Evolutionary conservation across 2,888 invertebrate genomes (phyloP).

Genomic region (Ypsolopha scabrella): DNA sequence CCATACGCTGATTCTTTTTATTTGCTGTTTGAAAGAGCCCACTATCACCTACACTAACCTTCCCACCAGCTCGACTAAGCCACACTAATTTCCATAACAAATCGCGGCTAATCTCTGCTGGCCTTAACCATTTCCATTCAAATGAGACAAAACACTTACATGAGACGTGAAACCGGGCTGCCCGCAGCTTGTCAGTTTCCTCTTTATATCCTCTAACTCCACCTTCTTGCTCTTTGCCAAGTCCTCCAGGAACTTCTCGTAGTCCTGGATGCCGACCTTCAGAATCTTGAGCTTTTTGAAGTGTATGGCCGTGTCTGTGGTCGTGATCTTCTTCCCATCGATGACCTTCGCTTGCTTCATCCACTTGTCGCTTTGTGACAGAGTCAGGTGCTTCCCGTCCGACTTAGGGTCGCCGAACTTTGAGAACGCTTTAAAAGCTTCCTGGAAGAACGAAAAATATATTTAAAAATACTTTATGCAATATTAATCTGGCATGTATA

Average conservation of each 20-base stretch:
- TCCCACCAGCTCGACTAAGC: no score
- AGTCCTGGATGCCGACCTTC: constrained; percentile 82
- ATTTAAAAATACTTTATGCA: no score
- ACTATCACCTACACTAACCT: no score
- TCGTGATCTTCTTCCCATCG: constrained; percentile 86
- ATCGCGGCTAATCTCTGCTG: no score
- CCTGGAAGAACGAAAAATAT: constrained; percentile 54
- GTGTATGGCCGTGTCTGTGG: constrained; percentile 90
- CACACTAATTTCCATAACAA: no score
- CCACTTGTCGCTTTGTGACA: constrained; percentile 95
- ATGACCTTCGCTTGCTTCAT: constrained; percentile 90
- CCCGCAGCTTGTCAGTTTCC: constrained; percentile 84
- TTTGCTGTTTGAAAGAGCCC: no score
- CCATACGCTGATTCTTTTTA: no score
- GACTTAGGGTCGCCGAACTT: constrained; percentile 90
- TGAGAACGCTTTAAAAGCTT: constrained; percentile 83
- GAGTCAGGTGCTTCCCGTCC: constrained; percentile 85
- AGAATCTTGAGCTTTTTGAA: constrained; percentile 89
- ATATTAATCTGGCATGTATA: no score
- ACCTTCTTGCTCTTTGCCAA: constrained; percentile 87
- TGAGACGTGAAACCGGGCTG: constrained; percentile 74
- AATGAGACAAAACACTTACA: constrained; percentile 28
- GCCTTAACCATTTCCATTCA: no score
- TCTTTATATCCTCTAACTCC: constrained; percentile 82
- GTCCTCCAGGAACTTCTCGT: constrained; percentile 87